Percentiles rank a stretch among this genome's conserved stretches.
Evolutionary conservation across 2,113 vertebrate genomes (phyloP).

Genomic region (Pyrgilauda ruficollis): DNA sequence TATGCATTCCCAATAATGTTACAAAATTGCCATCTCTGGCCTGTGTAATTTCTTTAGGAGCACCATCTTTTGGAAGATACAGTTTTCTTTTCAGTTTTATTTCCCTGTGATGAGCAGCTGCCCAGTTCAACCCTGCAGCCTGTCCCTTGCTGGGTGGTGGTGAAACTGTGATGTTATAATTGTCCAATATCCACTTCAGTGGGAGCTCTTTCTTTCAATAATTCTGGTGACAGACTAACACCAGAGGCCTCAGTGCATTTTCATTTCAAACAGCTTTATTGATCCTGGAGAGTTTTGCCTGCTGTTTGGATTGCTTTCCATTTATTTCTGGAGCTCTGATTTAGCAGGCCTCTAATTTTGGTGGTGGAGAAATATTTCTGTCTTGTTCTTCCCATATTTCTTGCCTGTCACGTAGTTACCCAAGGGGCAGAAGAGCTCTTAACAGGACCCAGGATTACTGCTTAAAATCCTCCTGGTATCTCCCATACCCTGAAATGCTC

Average conservation of each 20-base stretch:
- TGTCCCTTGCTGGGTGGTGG: not conserved
- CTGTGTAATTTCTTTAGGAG: not conserved
- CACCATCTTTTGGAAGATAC: not conserved
- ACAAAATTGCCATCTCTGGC: not conserved
- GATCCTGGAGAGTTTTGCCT: not conserved
- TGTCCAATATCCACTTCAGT: not conserved
- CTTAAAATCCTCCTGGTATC: not conserved
- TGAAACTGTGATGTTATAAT: not conserved
- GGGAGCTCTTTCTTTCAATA: not conserved
- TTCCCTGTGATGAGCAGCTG: not conserved
- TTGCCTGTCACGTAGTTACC: not conserved
- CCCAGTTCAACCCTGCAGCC: not conserved
- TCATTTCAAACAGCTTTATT: not conserved
- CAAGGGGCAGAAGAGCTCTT: not conserved
- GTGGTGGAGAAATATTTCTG: not conserved
- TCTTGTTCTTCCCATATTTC: not conserved
- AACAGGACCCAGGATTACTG: not conserved
- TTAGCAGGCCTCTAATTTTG: not conserved
- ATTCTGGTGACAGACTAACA: not conserved
- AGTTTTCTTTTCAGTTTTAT: not conserved
- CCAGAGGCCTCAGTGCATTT: not conserved
- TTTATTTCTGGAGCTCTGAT: not conserved
- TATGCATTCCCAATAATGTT: not conserved
- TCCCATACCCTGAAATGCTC: not conserved
- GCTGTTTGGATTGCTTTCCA: not conserved